Evolutionary conservation across 2,113 vertebrate genomes (phyloP), one percentile per base, ranked within the genome.

Genomic region (Tupaia chinensis): DNA sequence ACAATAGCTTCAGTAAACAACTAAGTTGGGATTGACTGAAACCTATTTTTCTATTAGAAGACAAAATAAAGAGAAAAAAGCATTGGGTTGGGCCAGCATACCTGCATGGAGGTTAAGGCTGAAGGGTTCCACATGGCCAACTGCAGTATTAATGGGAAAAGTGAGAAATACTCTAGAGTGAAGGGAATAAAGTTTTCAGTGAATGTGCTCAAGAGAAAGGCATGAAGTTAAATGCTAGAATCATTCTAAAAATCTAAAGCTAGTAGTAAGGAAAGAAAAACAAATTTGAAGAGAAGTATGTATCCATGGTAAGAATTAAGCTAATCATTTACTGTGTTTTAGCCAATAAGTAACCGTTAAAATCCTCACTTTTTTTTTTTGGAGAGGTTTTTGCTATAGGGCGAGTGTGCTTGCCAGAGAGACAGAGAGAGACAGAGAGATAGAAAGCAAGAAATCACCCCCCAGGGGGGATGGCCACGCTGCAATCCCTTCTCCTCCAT

Each of bases 211-310:
- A 61, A 56, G 76, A 78, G 70, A 76, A 86, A 85, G 66, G 53
- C 74, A 81, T 78, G 25, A 79, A 87, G 17, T 96, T 95, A 93
- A 95, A 77, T 81, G 7, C 16, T 85, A 25, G 54, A 77, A 34
- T 80, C 10, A 53, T 76, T 83, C 56, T 92, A 80, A 88, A 77
- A 25, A 53, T 83, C 74, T 10, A 76, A 22, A 34, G 1, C 56
- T 66, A 65, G 2, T 60, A 32, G 23, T 73, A 83, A 89, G 58
- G 34, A 87, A 93, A 89, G 16, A 17, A 90, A 63, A 54, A 20
- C 17, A 81, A 58, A 60, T 81, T 90, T 87, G 60, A 83, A 65
- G 53, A 93, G 79, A 63, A 15, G 29, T 90, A 56, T 93, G 4
- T 85, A 22, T 87, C 76, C 27, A 34, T 79, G 12, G 5, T 61